These are phyloP conservation scores for Lasioglossum lativentre DNA, from an alignment of 2,888 invertebrate genomes.

Conservation along the genomic window DNA sequence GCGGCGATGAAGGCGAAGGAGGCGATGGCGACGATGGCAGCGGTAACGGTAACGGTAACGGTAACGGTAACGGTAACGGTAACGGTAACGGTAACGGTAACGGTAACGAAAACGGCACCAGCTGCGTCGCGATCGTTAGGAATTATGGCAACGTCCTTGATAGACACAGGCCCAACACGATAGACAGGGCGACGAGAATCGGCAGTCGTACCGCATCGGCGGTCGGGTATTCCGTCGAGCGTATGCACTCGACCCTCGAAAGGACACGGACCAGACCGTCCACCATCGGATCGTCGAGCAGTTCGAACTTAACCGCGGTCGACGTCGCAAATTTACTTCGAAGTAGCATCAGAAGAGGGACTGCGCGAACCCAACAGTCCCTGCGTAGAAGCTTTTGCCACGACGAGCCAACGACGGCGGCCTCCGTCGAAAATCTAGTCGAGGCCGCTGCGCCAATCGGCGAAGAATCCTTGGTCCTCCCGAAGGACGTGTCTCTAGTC, in stretches of 20 bases:
- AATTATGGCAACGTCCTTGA: slow-evolving; percentile 31
- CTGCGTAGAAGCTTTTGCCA: slow-evolving; percentile 76
- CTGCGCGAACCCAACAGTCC: slow-evolving; percentile 80
- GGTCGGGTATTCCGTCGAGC: slow-evolving; percentile 70
- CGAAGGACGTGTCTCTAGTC: slow-evolving; percentile 80
- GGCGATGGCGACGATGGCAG: not conserved
- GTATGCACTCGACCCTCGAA: slow-evolving; percentile 78
- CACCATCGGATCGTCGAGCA: slow-evolving; percentile 56
- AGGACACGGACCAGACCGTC: slow-evolving; percentile 60
- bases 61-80: too few species aligned
- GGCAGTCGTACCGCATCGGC: slow-evolving; percentile 52
- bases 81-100: not conserved
- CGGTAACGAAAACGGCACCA: not conserved
- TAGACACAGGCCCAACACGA: slow-evolving; percentile 76
- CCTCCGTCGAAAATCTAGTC: slow-evolving; percentile 82
- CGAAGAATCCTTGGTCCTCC: slow-evolving; percentile 78
- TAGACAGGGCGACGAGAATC: slow-evolving; percentile 76
- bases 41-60: not conserved
- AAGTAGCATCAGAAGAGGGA: slow-evolving; percentile 86
- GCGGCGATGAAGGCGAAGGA: not conserved
- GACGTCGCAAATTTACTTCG: slow-evolving; percentile 87
- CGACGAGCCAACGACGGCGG: slow-evolving; percentile 73
- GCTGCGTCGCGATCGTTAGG: not conserved
- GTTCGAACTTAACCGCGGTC: slow-evolving; percentile 86
- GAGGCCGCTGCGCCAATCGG: slow-evolving; percentile 83